Evolutionary conservation across 92 coral and sea anemone species (phyloP).

Genomic region (Porites divaricata): DNA sequence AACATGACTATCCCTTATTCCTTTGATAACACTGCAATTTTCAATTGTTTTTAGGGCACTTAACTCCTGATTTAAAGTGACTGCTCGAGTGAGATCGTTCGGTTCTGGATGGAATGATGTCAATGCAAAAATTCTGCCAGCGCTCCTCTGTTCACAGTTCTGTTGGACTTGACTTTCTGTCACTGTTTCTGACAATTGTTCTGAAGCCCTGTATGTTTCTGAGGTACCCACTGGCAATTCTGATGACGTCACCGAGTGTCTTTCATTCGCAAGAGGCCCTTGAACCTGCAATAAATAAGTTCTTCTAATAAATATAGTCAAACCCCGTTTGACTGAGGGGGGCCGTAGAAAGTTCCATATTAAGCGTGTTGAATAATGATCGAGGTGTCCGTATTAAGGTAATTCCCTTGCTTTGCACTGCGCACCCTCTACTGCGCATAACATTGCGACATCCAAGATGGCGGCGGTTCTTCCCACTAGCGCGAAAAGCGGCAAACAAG

Average conservation of each 20-base stretch:
- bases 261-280: neutral
- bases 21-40: neutral
- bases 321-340: no score
- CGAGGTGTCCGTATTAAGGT: no score
- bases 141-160: neutral
- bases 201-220: neutral
- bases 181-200: neutral
- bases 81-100: neutral
- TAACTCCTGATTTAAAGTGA: neutral
- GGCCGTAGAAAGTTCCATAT: no score
- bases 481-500: no score
- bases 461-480: no score
- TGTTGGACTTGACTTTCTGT: neutral
- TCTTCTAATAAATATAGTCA: no score
- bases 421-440: no score
- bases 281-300: constrained; percentile 1
- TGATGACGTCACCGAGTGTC: neutral
- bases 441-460: no score
- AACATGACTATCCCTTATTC: neutral
- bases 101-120: neutral
- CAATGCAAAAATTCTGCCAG: neutral
- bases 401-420: no score
- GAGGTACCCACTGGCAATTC: neutral
- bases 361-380: no score
- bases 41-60: neutral